Evolutionary conservation across 2,888 invertebrate species (phyloP).

Genomic region (Drosophila anomelani): DNA sequence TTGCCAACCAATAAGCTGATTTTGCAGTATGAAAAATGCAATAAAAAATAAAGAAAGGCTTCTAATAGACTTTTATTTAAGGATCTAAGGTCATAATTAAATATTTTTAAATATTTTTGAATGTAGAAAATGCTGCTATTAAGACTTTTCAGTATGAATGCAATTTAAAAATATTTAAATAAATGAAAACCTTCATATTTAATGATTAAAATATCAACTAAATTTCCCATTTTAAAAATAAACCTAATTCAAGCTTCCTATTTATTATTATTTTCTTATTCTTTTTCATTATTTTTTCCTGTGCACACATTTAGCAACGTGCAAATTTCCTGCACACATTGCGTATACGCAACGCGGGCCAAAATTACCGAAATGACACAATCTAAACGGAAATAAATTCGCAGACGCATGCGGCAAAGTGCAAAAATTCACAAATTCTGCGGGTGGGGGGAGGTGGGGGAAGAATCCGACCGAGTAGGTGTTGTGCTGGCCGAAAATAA

Average conservation of each 20-base stretch:
- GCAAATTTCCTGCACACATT: constrained; percentile 45
- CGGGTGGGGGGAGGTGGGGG: neutral
- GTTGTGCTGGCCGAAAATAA: constrained; percentile 41
- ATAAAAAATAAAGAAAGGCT: neutral
- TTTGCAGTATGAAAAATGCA: constrained; percentile 4
- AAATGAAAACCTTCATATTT: neutral
- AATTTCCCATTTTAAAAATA: neutral
- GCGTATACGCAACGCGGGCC: constrained; percentile 71
- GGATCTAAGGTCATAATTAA: neutral
- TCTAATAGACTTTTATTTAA: neutral
- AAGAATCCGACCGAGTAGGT: constrained; percentile 3
- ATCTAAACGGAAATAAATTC: constrained; percentile 80
- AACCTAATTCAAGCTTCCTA: neutral
- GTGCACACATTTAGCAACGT: constrained; percentile 24
- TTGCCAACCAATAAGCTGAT: constrained; percentile 17
- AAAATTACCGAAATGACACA: constrained; percentile 77
- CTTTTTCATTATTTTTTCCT: neutral
- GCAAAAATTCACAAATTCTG: constrained; percentile 51
- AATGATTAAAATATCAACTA: neutral
- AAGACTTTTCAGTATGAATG: no score
- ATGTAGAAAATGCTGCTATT: no score
- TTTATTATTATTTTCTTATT: neutral
- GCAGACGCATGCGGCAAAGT: constrained; percentile 53
- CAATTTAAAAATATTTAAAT: neutral
- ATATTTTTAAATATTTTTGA: neutral